Conservation (phyloP, 2,888 invertebrate genomes). For the Kryphioiulus occultus region DNA sequence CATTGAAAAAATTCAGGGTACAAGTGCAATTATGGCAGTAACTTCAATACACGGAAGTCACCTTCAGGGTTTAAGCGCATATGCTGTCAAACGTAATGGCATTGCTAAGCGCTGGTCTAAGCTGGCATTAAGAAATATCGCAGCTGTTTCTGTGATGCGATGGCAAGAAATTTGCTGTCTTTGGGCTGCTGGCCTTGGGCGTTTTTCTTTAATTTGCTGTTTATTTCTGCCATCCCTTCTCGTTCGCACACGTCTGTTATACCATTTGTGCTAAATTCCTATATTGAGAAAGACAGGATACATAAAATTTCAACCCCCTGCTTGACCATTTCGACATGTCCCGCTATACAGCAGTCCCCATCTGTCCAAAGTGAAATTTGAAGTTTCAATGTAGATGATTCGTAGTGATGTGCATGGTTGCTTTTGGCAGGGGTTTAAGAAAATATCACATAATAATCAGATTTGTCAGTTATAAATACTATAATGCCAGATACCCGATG, state of each 20-base stretch:
- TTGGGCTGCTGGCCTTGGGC: not conserved
- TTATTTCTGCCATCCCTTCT: not conserved
- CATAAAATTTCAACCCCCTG: not conserved
- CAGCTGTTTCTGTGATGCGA: slow-evolving; percentile 16
- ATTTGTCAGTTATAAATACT: no score
- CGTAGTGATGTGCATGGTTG: no score
- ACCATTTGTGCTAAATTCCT: not conserved
- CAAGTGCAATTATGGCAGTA: not conserved
- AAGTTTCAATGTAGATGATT: no score
- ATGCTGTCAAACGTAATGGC: slow-evolving; percentile 22
- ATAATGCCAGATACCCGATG: no score
- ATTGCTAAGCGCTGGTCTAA: not conserved
- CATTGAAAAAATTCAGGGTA: not conserved
- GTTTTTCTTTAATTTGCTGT: not conserved
- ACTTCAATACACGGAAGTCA: not conserved
- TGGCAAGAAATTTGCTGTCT: not conserved
- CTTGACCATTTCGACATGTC: not conserved
- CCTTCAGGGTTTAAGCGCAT: slow-evolving; percentile 19
- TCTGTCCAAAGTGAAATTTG: no score
- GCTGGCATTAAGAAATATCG: slow-evolving; percentile 16
- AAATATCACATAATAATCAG: no score
- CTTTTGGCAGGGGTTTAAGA: no score
- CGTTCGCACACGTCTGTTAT: not conserved
- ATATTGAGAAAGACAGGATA: no score
- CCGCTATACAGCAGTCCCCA: not conserved